phyloP scores from a whole-genome alignment of 1,140 invertebrate genomes.

The Hyphantria cunea region DNA sequence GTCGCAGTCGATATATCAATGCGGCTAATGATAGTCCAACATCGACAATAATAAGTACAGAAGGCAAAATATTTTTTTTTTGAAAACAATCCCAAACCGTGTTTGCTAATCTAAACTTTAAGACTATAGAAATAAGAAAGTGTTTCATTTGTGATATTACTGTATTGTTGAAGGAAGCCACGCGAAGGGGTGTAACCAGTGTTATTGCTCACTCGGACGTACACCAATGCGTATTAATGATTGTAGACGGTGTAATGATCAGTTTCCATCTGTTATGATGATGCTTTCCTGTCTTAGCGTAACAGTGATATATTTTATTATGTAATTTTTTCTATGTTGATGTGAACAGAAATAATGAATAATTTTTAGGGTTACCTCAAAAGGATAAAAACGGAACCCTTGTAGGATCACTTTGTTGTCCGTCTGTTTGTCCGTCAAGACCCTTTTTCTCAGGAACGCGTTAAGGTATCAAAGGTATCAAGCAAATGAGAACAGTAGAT shows the following conservation, averaged over 20 bases:
- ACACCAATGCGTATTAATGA: slow-evolving; percentile 60
- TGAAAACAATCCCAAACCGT: background rate
- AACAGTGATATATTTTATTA: slow-evolving; percentile 20
- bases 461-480: too few relatives aligned
- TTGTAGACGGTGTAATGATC: slow-evolving; percentile 44
- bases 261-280: slow-evolving; percentile 50
- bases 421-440: too few relatives aligned
- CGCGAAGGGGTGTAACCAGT: slow-evolving; percentile 30
- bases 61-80: slow-evolving; percentile 18
- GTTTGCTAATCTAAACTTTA: background rate
- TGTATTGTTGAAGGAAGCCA: background rate
- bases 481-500: too few relatives aligned
- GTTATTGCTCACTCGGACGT: slow-evolving; percentile 49
- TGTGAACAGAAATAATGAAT: background rate
- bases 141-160: background rate
- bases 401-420: too few relatives aligned
- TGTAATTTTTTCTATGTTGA: background rate
- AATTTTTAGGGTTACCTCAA: too few relatives aligned
- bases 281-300: slow-evolving; percentile 38
- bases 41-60: slow-evolving; percentile 26
- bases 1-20: slow-evolving; percentile 50
- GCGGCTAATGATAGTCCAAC: slow-evolving; percentile 51
- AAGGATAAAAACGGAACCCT: too few relatives aligned
- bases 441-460: too few relatives aligned
- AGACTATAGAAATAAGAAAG: background rate